Evolutionary conservation across 2,113 vertebrate genomes (phyloP).

Genomic region (Erinaceus europaeus): DNA sequence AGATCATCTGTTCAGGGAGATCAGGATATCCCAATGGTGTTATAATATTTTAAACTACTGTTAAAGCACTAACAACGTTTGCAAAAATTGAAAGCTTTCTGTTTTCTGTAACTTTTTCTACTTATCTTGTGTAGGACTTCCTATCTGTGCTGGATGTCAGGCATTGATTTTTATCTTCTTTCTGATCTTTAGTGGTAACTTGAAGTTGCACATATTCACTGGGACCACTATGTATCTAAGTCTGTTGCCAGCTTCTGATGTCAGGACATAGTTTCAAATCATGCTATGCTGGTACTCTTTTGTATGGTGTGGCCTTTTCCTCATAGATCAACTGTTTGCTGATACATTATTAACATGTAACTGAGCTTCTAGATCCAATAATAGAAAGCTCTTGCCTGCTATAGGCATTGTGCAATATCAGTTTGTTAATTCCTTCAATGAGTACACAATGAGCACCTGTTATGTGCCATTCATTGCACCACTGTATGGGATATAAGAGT

Average conservation of each 20-base stretch:
- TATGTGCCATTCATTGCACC: not conserved
- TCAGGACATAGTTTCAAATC: not conserved
- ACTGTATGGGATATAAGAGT: not conserved
- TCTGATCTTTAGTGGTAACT: not conserved
- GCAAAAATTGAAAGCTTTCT: too few relatives aligned
- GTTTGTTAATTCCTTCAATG: not conserved
- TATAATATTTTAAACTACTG: too few relatives aligned
- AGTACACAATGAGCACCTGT: not conserved
- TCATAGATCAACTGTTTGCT: not conserved
- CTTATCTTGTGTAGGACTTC: not conserved
- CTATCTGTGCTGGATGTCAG: not conserved
- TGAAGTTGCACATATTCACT: not conserved
- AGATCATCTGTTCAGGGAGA: too few relatives aligned
- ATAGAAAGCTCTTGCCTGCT: not conserved
- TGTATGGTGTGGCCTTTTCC: not conserved
- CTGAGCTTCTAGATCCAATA: not conserved
- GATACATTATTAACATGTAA: not conserved
- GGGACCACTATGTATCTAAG: not conserved
- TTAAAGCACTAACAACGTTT: too few relatives aligned
- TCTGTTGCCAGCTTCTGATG: not conserved
- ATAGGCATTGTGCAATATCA: too few relatives aligned
- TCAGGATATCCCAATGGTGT: too few relatives aligned
- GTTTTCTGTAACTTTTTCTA: too few relatives aligned
- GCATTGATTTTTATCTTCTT: not conserved
- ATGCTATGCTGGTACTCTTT: rapidly evolving